These are phyloP conservation scores for Macrotrachela quadricornifera DNA, from an alignment of 1,140 invertebrate species.

Conservation along the genomic window DNA sequence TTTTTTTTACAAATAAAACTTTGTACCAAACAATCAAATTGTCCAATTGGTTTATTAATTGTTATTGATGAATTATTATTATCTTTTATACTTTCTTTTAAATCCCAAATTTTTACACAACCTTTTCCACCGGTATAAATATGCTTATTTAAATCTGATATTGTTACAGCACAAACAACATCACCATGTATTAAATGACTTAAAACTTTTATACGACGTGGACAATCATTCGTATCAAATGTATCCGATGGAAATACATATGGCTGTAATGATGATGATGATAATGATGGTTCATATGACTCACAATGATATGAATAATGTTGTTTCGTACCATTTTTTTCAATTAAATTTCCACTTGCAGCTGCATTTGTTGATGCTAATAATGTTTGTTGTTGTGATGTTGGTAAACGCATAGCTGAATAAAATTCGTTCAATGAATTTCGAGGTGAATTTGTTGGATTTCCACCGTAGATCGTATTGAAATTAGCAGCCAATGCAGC, in stretches of 20 bases:
- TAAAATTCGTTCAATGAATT: background rate
- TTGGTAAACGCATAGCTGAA: background rate
- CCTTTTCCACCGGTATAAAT: conserved; percentile 97
- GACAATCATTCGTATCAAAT: conserved; percentile 68
- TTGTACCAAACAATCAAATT: conserved; percentile 69
- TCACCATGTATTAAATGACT: conserved; percentile 81
- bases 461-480: no score
- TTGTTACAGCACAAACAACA: conserved; percentile 67
- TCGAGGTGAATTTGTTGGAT: background rate
- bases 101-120: conserved; percentile 72
- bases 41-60: conserved; percentile 48
- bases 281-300: background rate
- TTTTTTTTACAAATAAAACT: background rate
- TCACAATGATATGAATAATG: no score
- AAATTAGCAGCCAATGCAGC: no score
- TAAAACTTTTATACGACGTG: conserved; percentile 64
- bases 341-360: background rate
- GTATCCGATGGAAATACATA: conserved; percentile 88
- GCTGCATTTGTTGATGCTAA: background rate
- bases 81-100: conserved; percentile 57
- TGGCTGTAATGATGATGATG: conserved; percentile 30
- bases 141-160: conserved; percentile 65
- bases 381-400: background rate
- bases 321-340: no score
- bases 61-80: background rate